Percentiles rank a stretch among this genome's conserved stretches.
phyloP scores from a whole-genome alignment of 2,113 vertebrate species.

The Leucopsar rothschildi region DNA sequence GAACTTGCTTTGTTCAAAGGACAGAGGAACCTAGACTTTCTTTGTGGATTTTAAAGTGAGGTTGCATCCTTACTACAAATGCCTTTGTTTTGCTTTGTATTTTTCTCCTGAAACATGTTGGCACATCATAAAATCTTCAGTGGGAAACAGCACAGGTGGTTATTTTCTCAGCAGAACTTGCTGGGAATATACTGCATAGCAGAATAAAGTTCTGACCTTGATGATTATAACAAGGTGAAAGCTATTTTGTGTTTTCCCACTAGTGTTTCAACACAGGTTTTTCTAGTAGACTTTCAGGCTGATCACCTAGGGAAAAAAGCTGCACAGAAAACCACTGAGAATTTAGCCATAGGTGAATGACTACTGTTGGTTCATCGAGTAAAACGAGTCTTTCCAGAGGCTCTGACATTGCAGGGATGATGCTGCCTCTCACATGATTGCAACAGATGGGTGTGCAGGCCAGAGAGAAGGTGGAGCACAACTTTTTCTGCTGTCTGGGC shows the following conservation, averaged over 20 bases:
- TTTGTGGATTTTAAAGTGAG: not conserved
- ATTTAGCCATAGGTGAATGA: not conserved
- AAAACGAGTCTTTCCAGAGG: constrained; percentile 53
- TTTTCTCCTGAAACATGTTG: not conserved
- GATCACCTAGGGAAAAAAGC: not conserved
- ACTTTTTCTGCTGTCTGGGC: not conserved
- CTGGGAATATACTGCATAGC: not conserved
- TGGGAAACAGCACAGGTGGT: not conserved
- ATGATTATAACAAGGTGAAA: not conserved
- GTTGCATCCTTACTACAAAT: not conserved
- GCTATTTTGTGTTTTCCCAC: not conserved
- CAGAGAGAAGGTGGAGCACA: not conserved
- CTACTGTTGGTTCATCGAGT: not conserved
- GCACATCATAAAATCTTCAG: not conserved
- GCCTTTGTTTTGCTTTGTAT: not conserved
- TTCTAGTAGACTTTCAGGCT: not conserved
- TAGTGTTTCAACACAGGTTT: constrained; percentile 4
- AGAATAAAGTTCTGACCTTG: constrained; percentile 5
- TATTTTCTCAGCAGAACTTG: not conserved
- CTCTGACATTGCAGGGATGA: not conserved
- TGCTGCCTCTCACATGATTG: constrained; percentile 3
- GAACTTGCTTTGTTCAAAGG: not conserved
- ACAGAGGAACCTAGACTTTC: not conserved
- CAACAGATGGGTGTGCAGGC: constrained; percentile 18
- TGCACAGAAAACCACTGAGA: not conserved